Conservation (phyloP, 2,888 invertebrate genomes). For the Lasioglossum leucozonium region DNA sequence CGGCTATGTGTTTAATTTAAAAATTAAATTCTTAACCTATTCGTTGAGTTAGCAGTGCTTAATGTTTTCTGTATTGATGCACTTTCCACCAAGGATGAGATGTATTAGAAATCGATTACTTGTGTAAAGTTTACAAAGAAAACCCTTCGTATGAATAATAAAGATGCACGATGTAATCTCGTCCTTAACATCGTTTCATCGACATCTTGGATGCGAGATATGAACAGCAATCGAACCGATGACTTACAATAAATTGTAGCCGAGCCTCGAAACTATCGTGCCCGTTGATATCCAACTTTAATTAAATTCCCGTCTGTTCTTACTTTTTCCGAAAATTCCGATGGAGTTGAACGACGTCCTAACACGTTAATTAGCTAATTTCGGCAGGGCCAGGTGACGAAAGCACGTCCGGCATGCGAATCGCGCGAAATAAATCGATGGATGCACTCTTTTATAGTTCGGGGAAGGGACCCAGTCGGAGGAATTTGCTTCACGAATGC, state of each 20-base stretch:
- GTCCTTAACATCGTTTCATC: too few relatives aligned
- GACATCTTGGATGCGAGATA: too few relatives aligned
- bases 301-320: constrained; percentile 31
- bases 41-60: too few relatives aligned
- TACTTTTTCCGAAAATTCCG: constrained; percentile 21
- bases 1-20: too few relatives aligned
- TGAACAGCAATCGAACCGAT: too few relatives aligned
- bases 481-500: neutral
- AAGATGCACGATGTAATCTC: too few relatives aligned
- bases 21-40: too few relatives aligned
- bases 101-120: too few relatives aligned
- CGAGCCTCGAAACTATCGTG: neutral
- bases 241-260: neutral
- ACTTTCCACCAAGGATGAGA: too few relatives aligned
- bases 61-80: too few relatives aligned
- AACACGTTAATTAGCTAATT: constrained; percentile 30
- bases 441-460: neutral
- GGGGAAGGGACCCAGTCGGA: neutral
- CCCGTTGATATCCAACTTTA: constrained; percentile 7
- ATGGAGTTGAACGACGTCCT: constrained; percentile 1
- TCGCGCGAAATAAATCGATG: neutral
- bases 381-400: neutral
- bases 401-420: neutral
- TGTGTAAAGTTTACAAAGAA: too few relatives aligned
- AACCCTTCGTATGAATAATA: too few relatives aligned